Evolutionary conservation across 2,888 invertebrate species (phyloP).

Genomic region (Xylota sylvarum): DNA sequence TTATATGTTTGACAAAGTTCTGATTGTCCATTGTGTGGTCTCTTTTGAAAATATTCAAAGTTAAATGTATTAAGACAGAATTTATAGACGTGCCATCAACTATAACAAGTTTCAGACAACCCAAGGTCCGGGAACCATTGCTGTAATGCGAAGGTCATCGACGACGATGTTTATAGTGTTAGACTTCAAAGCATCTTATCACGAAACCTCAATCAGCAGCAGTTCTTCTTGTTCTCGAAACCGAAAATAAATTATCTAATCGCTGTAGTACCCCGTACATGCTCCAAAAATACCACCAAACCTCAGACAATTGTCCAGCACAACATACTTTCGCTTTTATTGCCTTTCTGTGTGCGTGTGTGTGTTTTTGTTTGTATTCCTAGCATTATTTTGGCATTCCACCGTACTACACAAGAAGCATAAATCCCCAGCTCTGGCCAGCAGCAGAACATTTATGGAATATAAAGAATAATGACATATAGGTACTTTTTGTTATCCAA

Average conservation of each 20-base stretch:
- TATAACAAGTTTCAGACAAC: too few species aligned
- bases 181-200: neutral
- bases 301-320: neutral
- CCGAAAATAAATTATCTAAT: conserved; percentile 6
- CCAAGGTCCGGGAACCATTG: too few species aligned
- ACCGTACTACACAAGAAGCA: conserved; percentile 48
- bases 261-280: neutral
- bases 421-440: conserved; percentile 45
- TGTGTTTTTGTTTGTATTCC: conserved; percentile 8
- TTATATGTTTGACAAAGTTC: too few species aligned
- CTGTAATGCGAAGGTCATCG: too few species aligned
- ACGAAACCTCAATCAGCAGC: neutral
- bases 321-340: conserved; percentile 60
- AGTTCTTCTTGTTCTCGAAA: neutral
- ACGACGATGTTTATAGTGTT: too few species aligned
- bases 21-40: too few species aligned
- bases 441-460: conserved; percentile 55
- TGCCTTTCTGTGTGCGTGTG: conserved; percentile 7
- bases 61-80: too few species aligned
- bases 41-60: too few species aligned
- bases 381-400: conserved; percentile 62
- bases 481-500: conserved; percentile 63
- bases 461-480: conserved; percentile 64
- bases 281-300: neutral
- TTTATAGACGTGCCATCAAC: too few species aligned